These are phyloP conservation scores for Iselma pallidipennis DNA, from an alignment of 2,888 invertebrate species.

Conservation along the genomic window DNA sequence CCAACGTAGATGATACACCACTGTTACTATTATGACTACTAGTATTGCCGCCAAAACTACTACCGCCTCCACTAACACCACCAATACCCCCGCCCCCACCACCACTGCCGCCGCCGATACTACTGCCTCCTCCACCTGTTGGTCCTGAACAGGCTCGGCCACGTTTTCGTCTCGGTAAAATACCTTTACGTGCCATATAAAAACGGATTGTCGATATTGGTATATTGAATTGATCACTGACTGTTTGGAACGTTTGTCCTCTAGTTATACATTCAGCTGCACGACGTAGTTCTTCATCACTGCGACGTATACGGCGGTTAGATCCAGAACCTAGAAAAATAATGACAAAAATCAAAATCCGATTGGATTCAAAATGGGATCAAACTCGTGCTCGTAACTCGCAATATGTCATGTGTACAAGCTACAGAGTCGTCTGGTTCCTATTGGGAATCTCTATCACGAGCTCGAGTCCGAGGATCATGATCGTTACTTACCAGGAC, in stretches of 20 bases:
- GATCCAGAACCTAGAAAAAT: conserved; percentile 40
- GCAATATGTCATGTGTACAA: not conserved
- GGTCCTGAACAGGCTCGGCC: conserved; percentile 68
- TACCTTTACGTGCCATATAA: conserved; percentile 87
- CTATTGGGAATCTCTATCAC: not conserved
- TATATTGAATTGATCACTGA: conserved; percentile 84
- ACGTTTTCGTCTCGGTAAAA: conserved; percentile 75
- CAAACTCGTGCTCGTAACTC: not conserved
- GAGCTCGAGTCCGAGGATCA: not conserved
- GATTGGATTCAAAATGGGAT: no score
- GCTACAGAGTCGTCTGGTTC: not conserved
- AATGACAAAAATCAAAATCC: not conserved
- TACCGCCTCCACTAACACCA: not conserved
- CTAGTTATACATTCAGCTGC: conserved; percentile 86
- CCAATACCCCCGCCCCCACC: conserved; percentile 25
- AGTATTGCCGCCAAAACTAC: not conserved
- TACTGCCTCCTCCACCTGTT: conserved; percentile 41
- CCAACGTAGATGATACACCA: conserved; percentile 37
- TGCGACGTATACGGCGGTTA: conserved; percentile 67
- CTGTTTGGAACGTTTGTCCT: conserved; percentile 85
- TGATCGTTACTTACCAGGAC: conserved; percentile 41
- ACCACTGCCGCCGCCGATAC: conserved; percentile 42
- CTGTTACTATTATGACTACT: conserved; percentile 36
- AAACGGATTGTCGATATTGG: conserved; percentile 86
- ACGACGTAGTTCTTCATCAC: conserved; percentile 75